A percentile compares a stretch with the other conserved stretches of the same genome.
Conservation (phyloP, 1,140 invertebrate species). For the Pristionchus pacificus region DNA sequence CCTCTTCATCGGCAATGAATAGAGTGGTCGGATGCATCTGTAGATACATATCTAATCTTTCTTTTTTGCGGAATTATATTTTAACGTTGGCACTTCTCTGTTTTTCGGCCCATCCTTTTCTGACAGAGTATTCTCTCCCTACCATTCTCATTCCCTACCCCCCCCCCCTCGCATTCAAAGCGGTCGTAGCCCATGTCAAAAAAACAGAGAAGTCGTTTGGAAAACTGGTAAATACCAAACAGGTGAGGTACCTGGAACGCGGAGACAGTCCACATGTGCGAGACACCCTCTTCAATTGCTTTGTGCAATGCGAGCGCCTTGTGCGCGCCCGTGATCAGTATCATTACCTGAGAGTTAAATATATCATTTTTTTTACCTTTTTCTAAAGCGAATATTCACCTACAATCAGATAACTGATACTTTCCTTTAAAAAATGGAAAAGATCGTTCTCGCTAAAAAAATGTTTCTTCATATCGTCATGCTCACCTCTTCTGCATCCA, state of each 20-base stretch:
- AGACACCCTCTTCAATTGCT: constrained; percentile 92
- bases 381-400: no score
- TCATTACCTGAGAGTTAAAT: constrained; percentile 74
- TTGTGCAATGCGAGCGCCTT: constrained; percentile 90
- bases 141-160: neutral
- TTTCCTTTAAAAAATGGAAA: no score
- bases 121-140: no score
- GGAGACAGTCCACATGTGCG: constrained; percentile 99
- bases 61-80: no score
- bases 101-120: no score
- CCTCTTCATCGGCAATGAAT: constrained; percentile 95
- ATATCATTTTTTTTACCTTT: no score
- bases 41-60: no score
- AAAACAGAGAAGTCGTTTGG: no score
- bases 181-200: no score
- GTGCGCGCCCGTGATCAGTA: constrained; percentile 92
- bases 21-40: constrained; percentile 82
- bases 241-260: constrained; percentile 70
- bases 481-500: constrained; percentile 88
- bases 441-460: constrained; percentile 3
- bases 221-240: neutral
- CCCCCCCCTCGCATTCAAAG: no score
- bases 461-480: neutral
- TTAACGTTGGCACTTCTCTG: no score
- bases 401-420: constrained; percentile 14